Percentiles rank a stretch among this genome's conserved stretches.
Evolutionary conservation across 2,797 vertebrate species (phyloP).

Genomic region (Melanotaenia parkinsoni): DNA sequence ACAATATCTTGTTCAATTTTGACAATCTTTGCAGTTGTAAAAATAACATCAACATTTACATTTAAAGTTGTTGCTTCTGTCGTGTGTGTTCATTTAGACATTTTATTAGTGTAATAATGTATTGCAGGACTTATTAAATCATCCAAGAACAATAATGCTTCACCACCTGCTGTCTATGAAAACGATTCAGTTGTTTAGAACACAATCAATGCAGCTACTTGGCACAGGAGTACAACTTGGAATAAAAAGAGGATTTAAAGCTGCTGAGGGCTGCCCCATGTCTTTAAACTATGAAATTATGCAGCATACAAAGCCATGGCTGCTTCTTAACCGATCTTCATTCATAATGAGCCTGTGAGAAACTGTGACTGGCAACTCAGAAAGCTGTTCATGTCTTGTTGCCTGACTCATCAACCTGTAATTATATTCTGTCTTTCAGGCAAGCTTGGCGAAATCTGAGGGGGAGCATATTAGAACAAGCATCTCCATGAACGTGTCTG

Average conservation of each 20-base stretch:
- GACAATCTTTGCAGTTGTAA: background rate
- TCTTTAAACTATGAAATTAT: conserved; percentile 61
- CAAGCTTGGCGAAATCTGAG: background rate
- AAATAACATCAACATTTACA: background rate
- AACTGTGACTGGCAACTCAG: conserved; percentile 22
- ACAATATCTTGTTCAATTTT: background rate
- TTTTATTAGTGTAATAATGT: background rate
- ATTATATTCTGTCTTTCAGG: conserved; percentile 14
- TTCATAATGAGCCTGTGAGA: conserved; percentile 50
- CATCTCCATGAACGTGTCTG: background rate
- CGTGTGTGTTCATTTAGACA: background rate
- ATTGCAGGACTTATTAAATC: background rate
- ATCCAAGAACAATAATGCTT: background rate
- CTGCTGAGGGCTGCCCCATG: conserved; percentile 35
- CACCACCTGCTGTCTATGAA: background rate
- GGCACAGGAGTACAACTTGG: background rate
- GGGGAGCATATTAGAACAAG: background rate
- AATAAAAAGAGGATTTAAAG: conserved; percentile 19
- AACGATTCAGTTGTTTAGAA: conserved; percentile 19
- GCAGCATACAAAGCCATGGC: conserved; percentile 59
- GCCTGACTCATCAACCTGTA: background rate
- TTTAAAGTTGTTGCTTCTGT: background rate
- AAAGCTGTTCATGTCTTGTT: conserved; percentile 9
- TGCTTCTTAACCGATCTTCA: conserved; percentile 33
- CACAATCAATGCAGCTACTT: conserved; percentile 20